Evolutionary conservation across 2,113 vertebrate species (phyloP).

Genomic region (Oceanites oceanicus): DNA sequence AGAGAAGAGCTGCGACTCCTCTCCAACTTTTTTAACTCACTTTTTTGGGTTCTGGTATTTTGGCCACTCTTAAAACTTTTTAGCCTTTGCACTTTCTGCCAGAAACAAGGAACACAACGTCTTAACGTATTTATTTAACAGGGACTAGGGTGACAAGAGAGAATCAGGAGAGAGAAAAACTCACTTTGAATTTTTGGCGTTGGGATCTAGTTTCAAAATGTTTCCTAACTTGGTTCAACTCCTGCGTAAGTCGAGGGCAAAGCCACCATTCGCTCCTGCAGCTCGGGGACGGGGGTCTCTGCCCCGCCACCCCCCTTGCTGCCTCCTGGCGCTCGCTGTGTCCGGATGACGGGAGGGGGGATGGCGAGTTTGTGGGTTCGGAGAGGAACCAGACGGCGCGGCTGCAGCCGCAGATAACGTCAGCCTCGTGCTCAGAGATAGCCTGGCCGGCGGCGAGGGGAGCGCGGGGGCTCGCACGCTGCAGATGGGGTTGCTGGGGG

Average conservation of each 20-base stretch:
- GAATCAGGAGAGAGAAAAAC: neutral
- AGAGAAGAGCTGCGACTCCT: neutral
- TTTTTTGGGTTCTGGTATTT: neutral
- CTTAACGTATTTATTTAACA: neutral
- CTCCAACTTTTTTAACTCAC: neutral
- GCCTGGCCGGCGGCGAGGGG: accelerated
- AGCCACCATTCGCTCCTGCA: neutral
- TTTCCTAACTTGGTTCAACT: neutral
- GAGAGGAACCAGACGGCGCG: neutral
- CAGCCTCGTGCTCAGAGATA: neutral
- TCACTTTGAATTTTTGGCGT: neutral
- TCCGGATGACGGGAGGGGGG: neutral
- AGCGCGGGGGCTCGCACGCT: neutral
- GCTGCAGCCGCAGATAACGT: neutral
- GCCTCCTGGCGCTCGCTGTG: neutral
- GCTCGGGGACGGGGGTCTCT: neutral
- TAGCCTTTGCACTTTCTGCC: neutral
- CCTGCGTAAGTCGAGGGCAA: neutral
- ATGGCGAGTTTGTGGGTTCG: neutral
- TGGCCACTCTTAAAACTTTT: neutral
- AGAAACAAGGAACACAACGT: neutral
- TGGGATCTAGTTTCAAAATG: neutral
- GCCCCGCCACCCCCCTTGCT: neutral
- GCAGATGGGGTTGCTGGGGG: accelerated
- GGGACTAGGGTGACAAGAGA: neutral